phyloP scores from a whole-genome alignment of 1,140 invertebrate genomes.

The Glomeris maerens region DNA sequence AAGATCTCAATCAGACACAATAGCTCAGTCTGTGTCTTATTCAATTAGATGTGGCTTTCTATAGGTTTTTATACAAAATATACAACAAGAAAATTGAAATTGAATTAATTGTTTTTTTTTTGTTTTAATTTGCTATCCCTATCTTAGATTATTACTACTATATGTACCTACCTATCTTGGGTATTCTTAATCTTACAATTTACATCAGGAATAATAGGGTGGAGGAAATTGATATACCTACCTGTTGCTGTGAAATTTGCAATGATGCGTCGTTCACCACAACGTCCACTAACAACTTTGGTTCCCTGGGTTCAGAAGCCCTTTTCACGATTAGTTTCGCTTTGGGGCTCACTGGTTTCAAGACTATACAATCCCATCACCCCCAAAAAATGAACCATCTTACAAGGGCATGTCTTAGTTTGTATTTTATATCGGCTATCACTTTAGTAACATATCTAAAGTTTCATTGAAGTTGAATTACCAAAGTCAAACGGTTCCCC shows the following conservation, averaged over 20 bases:
- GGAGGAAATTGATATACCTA: constrained; percentile 13
- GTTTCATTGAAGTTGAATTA: constrained; percentile 39
- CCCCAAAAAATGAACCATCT: background rate
- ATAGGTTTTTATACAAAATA: no score
- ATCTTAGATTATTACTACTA: no score
- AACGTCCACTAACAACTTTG: constrained; percentile 54
- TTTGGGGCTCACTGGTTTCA: constrained; percentile 59
- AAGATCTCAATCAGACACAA: background rate
- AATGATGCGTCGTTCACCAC: constrained; percentile 60
- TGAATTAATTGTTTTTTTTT: no score
- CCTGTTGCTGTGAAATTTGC: constrained; percentile 53
- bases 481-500: constrained; percentile 56
- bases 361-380: constrained; percentile 34
- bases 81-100: no score
- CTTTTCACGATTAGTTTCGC: constrained; percentile 65
- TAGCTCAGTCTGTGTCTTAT: background rate
- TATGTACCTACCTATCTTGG: background rate
- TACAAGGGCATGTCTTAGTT: background rate
- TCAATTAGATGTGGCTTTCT: no score
- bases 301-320: constrained; percentile 50
- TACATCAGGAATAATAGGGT: background rate
- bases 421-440: constrained; percentile 20
- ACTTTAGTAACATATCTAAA: constrained; percentile 17
- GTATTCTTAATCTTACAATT: background rate
- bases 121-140: no score